These are phyloP conservation scores for Tholera decimalis DNA, from an alignment of 2,888 invertebrate genomes.

Conservation along the genomic window DNA sequence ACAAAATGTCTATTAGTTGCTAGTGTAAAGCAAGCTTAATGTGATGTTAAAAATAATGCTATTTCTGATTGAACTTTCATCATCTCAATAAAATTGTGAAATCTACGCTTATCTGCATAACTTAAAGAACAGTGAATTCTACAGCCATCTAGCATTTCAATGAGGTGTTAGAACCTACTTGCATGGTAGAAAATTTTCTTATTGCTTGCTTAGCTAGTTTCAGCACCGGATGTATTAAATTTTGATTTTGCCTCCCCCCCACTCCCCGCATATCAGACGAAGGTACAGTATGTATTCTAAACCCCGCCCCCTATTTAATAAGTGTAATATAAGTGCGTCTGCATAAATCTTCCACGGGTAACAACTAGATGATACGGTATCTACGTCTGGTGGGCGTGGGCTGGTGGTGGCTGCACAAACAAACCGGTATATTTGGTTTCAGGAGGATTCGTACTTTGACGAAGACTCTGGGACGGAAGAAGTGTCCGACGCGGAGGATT, in stretches of 20 bases:
- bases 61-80: slow-evolving; percentile 52
- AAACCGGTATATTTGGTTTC: slow-evolving; percentile 88
- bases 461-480: slow-evolving; percentile 89
- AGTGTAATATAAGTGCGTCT: slow-evolving; percentile 49
- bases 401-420: slow-evolving; percentile 76
- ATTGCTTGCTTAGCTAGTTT: slow-evolving; percentile 77
- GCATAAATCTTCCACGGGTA: slow-evolving; percentile 59
- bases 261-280: slow-evolving; percentile 77
- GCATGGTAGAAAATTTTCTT: slow-evolving; percentile 82
- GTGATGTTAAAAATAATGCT: background rate
- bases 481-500: slow-evolving; percentile 88
- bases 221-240: slow-evolving; percentile 55
- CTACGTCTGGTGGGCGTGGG: slow-evolving; percentile 79
- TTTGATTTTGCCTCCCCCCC: slow-evolving; percentile 67
- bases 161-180: slow-evolving; percentile 67
- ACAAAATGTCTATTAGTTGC: slow-evolving; percentile 12
- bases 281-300: slow-evolving; percentile 76
- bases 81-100: slow-evolving; percentile 11
- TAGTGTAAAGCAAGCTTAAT: background rate
- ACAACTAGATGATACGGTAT: slow-evolving; percentile 76
- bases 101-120: slow-evolving; percentile 57
- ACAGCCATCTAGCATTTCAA: slow-evolving; percentile 85
- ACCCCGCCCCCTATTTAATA: slow-evolving; percentile 56
- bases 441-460: slow-evolving; percentile 90
- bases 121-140: slow-evolving; percentile 82